A percentile compares a stretch with the other conserved stretches of the same genome.
These are phyloP conservation scores for Xylocampa areola DNA, from an alignment of 2,888 invertebrate species.

Conservation along the genomic window DNA sequence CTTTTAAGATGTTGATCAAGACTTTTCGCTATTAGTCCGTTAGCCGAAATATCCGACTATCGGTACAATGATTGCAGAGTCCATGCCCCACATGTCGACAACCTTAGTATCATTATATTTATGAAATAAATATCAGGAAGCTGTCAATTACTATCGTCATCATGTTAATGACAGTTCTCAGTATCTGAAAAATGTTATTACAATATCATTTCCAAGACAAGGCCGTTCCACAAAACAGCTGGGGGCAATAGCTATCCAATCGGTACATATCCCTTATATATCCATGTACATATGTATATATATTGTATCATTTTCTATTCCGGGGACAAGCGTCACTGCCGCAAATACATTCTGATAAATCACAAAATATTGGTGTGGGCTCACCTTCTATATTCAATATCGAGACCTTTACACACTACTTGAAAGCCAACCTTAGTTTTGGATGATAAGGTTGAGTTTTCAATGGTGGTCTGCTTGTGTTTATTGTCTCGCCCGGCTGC, in stretches of 20 bases:
- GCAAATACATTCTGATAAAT: conserved; percentile 60
- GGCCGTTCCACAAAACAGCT: not conserved
- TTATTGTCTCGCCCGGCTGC: conserved; percentile 40
- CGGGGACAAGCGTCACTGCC: conserved; percentile 49
- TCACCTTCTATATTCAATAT: conserved; percentile 58
- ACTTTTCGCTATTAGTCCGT: no score
- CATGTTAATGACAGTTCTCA: no score
- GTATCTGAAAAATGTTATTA: not conserved
- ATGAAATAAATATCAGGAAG: no score
- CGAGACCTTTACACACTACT: not conserved
- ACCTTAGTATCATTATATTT: no score
- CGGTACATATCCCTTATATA: conserved; percentile 38
- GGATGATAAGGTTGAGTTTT: conserved; percentile 9
- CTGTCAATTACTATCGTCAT: no score
- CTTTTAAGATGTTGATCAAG: no score
- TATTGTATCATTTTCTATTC: conserved; percentile 55
- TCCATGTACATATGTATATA: conserved; percentile 32
- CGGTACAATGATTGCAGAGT: no score
- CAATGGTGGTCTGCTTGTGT: conserved; percentile 1
- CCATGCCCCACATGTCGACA: no score
- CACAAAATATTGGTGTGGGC: conserved; percentile 51
- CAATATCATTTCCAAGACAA: conserved; percentile 1
- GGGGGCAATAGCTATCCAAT: conserved; percentile 25
- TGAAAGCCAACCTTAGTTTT: conserved; percentile 9
- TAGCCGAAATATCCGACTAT: no score